Percentiles rank a stretch among this genome's conserved stretches.
These are phyloP conservation scores for Drosophila tanythrix DNA, from an alignment of 2,888 invertebrate species.

Conservation along the genomic window DNA sequence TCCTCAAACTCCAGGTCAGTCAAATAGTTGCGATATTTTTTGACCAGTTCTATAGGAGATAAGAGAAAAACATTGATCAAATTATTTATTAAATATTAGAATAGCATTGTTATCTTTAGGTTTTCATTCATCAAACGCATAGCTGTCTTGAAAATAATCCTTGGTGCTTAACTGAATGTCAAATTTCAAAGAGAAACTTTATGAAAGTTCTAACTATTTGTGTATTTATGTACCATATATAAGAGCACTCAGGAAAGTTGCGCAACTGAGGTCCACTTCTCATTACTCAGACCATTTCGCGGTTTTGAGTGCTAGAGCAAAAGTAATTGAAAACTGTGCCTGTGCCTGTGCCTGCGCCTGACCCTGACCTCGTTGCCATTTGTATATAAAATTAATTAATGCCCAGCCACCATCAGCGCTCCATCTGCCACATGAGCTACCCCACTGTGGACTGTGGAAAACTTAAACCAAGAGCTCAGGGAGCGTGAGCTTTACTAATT, in stretches of 20 bases:
- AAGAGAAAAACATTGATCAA: neutral
- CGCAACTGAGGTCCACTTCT: neutral
- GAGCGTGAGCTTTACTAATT: conserved; percentile 57
- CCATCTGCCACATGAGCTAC: neutral
- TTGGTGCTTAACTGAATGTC: neutral
- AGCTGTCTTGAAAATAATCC: neutral
- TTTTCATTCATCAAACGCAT: too few species aligned
- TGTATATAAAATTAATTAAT: conserved; percentile 69
- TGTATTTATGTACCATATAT: neutral
- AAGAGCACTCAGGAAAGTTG: neutral
- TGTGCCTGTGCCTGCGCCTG: conserved; percentile 20
- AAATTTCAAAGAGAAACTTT: neutral
- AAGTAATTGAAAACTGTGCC: conserved; percentile 50
- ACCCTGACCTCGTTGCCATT: conserved; percentile 68
- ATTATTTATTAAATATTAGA: too few species aligned
- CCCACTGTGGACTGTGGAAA: conserved; percentile 4
- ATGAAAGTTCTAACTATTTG: neutral
- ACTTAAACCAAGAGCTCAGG: conserved; percentile 23
- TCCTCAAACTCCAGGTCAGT: conserved; percentile 96
- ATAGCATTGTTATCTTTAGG: too few species aligned
- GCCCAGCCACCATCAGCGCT: neutral
- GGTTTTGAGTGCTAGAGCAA: conserved; percentile 25
- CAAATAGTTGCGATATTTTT: conserved; percentile 92
- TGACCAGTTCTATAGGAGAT: conserved; percentile 89
- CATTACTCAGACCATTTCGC: conserved; percentile 20